Evolutionary conservation across 2,113 vertebrate genomes (phyloP), one percentile per base, ranked within the genome.

Genomic region (Protomyctophum bolini): DNA sequence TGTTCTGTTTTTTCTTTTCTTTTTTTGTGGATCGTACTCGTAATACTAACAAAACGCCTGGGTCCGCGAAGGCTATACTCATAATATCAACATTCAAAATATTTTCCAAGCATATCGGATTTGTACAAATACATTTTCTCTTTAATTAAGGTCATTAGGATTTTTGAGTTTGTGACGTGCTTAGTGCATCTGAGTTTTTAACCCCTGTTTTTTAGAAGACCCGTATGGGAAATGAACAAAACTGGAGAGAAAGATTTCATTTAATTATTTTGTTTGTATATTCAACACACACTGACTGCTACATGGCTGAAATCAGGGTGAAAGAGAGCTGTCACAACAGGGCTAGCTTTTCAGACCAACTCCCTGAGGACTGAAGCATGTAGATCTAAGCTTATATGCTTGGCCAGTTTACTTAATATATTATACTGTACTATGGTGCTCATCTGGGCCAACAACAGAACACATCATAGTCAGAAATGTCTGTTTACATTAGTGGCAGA

Each of bases 111-210:
- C 50, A 57, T 61, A 66, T 72, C 0, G 71, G 51, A 65, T 72
- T 29, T 77, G 6, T 68, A 68, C 45, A 71, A 75, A 12, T 55
- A 56, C 57, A 58, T 71, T 9, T 62, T 65, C 28, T 70, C 62
- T 68, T 8, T 60, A 67, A 70, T 8, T 60, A 67, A 70, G 9
- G 15, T 76, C 46, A 73, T 21, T 68, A 72, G 61, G 78, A 48
- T 80, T 28, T 21, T 75, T 72, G 7, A 58, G 59, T 54, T 63
- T 41, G 11, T 74, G 50, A 77, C 28, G 70, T 29, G 59, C 72
- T 83, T 29, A 70, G 75, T 63, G 41, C 54, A 54, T 56, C 62
- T 6, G 21, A 58, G 14, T 64, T 70, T 73, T 60, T 10, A 81
- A 68, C 46, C 56, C 28, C 63, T 15, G 14, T 67, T 55, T 67